Evolutionary conservation across 2,888 invertebrate species (phyloP), one percentile per base, ranked within the genome.

Genomic region (Ellobium chinense): DNA sequence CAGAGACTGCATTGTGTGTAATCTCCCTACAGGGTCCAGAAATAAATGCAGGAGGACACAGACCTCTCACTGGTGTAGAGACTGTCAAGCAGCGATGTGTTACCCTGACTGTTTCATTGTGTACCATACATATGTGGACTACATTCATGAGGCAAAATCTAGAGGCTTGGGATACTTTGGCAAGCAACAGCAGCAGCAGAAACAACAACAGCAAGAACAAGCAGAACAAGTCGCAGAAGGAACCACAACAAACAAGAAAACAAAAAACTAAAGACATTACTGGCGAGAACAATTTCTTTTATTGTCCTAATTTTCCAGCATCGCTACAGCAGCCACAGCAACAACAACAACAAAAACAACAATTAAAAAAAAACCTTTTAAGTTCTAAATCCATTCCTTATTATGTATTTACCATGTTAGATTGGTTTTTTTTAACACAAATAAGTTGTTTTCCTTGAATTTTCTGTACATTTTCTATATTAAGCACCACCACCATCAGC

Each of bases 1-100:
- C 60, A 60, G 60, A 27, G 60, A 60, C 60, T 60, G 60, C 60
- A 60, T 60, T 60, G 60, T 60, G 60, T 60, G 60, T 60, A 60
- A 60, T 60, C n/a, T 60, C n/a, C 60, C 60, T 60, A 7, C 60
- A 60, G 27, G n/a, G 7, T 21, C 60, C 21, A 21, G 60, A 60
- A n/a, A 60, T 24, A 60, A n/a, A 60, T 60, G 21, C 60, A 60
- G 27, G 60, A 21, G 60, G 21, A 60, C 27, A 21, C 60, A 60
- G 60, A 60, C 60, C 21, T 24, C n/a, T 27, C 60, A 60, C 60
- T 60, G 60, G 60, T 60, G 60, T 27, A 27, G 27, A 27, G 60
- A 60, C 21, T 60, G 60, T 60, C n/a, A 27, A 24, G 60, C 27
- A 21, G 60, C 60, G 12, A 24, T 60, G 60, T 60, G 60, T 27